Base-by-base conservation (phyloP, 2,888 invertebrate species). In the Troides helena region DNA sequence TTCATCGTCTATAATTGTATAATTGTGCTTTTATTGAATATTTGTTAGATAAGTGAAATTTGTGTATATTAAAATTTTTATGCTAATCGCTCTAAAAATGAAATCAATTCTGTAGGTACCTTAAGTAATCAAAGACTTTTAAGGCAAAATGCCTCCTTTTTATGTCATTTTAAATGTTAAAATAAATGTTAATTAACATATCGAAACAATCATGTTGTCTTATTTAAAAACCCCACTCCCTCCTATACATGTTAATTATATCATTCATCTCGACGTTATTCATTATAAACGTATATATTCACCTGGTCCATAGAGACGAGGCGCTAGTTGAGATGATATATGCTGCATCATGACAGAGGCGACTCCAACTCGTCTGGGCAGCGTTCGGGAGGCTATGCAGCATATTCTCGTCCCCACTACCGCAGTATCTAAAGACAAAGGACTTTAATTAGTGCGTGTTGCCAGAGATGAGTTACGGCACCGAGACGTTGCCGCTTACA, bases 81-180 rank as follows among this genome's bases (percentile, higher is more conserved):
- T 56, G 67, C 56, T 72, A 67, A 63, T 79, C 81, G 79, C 86
- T 89, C 86, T 89, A 84, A 84, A 89, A 89, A 89, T 89, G 87
- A 89, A 90, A 86, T 89, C 81, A 86, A 85, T 87, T 89, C 88
- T 87, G 89, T 90, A 88, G 87, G 85, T 81, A 85, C 83, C 80
- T 84, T 80, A 79, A 83, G 84, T 87, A 88, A 85, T 86, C 83
- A 86, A 92, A 91, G 90, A 91, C 90, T 90, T 90, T 88, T 88
- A 85, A 84, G 91, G 90, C 89, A 84, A 74, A 84, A 88, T 79
- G 92, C 90, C 92, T 90, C 82, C 90, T 92, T 91, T 92, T 90
- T 92, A 91, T 91, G 90, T 90, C 86, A 90, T 92, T 90, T 91
- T 92, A 88, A 91, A 90, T 90, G 91, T 92, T 92, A 90, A 88